phyloP scores from a whole-genome alignment of 2,888 invertebrate genomes.

The Melinaea marsaeus region DNA sequence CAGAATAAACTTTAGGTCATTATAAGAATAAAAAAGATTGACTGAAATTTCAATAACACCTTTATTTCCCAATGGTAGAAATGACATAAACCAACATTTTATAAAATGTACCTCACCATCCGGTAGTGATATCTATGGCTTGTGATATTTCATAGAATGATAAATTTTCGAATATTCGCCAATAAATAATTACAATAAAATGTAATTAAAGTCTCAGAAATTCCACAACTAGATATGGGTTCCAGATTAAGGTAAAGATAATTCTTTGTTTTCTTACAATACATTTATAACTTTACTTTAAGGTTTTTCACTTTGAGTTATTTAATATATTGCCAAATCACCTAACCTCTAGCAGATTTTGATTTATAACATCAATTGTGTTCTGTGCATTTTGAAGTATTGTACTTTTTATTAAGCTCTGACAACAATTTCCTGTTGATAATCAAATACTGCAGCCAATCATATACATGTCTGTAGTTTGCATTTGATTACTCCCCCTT shows the following conservation, averaged over 20 bases:
- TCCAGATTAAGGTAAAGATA: conserved; percentile 66
- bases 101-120: conserved; percentile 44
- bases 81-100: conserved; percentile 35
- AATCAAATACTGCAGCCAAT: conserved; percentile 14
- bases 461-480: conserved; percentile 7
- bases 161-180: conserved; percentile 32
- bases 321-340: conserved; percentile 30
- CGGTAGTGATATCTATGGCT: conserved; percentile 57
- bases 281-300: background rate
- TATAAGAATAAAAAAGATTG: conserved; percentile 27
- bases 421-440: conserved; percentile 27
- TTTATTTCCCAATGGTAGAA: conserved; percentile 45
- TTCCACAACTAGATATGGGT: conserved; percentile 72
- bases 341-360: conserved; percentile 27
- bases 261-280: background rate
- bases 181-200: conserved; percentile 40
- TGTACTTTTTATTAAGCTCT: conserved; percentile 11
- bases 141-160: conserved; percentile 56
- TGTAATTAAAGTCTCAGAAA: conserved; percentile 55
- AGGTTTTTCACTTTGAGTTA: background rate
- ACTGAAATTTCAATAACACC: conserved; percentile 33
- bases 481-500: conserved; percentile 21
- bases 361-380: conserved; percentile 31
- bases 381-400: conserved; percentile 9
- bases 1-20: conserved; percentile 12